Conservation (phyloP, 1,140 invertebrate species). For the Prorops nasuta region DNA sequence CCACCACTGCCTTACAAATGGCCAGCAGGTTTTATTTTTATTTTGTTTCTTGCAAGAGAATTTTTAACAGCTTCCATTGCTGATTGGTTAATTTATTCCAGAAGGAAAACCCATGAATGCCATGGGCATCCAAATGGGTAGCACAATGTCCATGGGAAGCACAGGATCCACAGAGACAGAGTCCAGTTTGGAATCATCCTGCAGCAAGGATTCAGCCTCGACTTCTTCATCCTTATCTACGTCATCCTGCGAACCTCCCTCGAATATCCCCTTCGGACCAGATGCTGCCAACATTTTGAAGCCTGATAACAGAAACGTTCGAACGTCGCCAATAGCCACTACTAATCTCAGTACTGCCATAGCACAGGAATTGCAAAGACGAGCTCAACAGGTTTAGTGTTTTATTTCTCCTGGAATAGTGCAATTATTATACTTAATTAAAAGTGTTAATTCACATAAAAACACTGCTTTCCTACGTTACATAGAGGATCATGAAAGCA, state of each 20-base stretch:
- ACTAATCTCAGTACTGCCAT: constrained; percentile 60
- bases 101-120: constrained; percentile 50
- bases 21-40: constrained; percentile 44
- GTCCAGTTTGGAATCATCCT: constrained; percentile 51
- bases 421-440: no score
- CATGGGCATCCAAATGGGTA: constrained; percentile 54
- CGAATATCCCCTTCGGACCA: constrained; percentile 36
- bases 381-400: constrained; percentile 58
- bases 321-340: constrained; percentile 24
- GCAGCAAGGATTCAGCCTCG: constrained; percentile 50
- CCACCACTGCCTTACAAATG: constrained; percentile 50
- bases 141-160: constrained; percentile 54
- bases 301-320: constrained; percentile 1
- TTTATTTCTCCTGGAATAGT: no score
- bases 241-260: constrained; percentile 47
- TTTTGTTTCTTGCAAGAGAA: not conserved
- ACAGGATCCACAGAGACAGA: constrained; percentile 55
- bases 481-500: constrained; percentile 39
- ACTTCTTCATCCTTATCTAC: constrained; percentile 51
- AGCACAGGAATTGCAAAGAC: constrained; percentile 63
- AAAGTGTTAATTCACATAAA: no score
- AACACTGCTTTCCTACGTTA: no score
- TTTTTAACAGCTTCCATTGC: no score
- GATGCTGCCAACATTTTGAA: not conserved
- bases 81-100: constrained; percentile 8